Evolutionary conservation across 2,797 vertebrate species (phyloP), one percentile per base, ranked within the genome.

Genomic region (Catamblyrhynchus diadema): DNA sequence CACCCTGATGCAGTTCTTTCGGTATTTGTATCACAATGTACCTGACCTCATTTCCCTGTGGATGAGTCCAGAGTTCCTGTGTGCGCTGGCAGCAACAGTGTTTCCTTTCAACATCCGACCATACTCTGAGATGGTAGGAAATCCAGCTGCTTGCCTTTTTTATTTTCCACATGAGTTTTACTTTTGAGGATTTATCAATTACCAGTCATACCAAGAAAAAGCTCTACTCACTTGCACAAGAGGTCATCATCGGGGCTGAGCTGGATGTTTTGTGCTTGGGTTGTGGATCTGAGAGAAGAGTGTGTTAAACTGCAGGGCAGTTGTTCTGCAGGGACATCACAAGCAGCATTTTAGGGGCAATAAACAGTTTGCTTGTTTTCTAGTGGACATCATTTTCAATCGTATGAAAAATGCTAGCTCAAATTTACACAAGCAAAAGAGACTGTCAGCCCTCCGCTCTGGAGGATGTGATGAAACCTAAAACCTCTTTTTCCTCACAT

Each of bases 101-200:
- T 99, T 99, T 97, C 99, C 99, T 90, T 99, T 99, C 97, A 99
- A 99, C 97, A 99, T 99, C 85, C 98, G 99, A 45, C 99, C 99
- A 5, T 99, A 99, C 96, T 99, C 99, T 6, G 99, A 99, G 97
- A 99, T 99, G 99, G 99, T 99, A 98, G 59, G 79, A 91, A 90
- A 62, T 42, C 28, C 62, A 67, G 4, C 39, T 23, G 5, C 16
- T 37, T 61, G 13, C 24, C 53, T 80, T 42, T 14, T 75, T 30
- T 17, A 1, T 6, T 87, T 85, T 30, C 25, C 11, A 14, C n/a
- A 44, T 24, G 15, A 59, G 47, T 54, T 25, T 62, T 64, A 6
- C 30, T 66, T 82, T 24, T 47, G 39, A 67, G 47, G n/a, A 61
- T 86, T 84, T 86, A 15, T 37, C 47, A 22, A 6, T 77, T 77